These are phyloP conservation scores for Leptinotarsa undecemlineata DNA, from an alignment of 1,140 invertebrate species.

Conservation along the genomic window DNA sequence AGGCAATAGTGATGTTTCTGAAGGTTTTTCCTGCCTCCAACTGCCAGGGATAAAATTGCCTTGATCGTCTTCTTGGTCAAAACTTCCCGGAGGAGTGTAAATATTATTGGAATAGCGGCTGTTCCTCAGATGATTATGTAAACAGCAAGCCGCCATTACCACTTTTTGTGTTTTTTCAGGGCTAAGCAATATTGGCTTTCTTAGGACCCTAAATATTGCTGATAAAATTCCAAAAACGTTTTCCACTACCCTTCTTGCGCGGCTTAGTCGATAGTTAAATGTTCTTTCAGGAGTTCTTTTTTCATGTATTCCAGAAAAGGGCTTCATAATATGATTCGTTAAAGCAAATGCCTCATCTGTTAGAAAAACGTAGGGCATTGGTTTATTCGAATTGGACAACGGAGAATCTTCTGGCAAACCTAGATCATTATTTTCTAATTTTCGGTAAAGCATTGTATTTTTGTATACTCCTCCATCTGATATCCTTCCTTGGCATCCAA, in stretches of 20 bases:
- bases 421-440: constrained; percentile 39
- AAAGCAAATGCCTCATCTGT: constrained; percentile 29
- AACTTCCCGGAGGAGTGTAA: neutral
- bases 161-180: constrained; percentile 9
- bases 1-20: constrained; percentile 27
- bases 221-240: constrained; percentile 26
- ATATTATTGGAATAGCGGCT: neutral
- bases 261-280: constrained; percentile 25
- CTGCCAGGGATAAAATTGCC: constrained; percentile 10
- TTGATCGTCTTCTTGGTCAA: neutral
- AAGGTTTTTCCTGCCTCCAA: constrained; percentile 22
- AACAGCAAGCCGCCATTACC: neutral
- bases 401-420: constrained; percentile 32
- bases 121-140: constrained; percentile 18
- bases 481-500: constrained; percentile 49
- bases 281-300: constrained; percentile 23
- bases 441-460: constrained; percentile 35
- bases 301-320: constrained; percentile 15
- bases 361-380: constrained; percentile 22
- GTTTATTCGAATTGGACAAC: neutral
- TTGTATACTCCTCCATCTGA: constrained; percentile 42
- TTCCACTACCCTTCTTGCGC: constrained; percentile 16
- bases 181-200: neutral
- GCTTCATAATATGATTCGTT: constrained; percentile 28
- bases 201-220: constrained; percentile 14